Evolutionary conservation across 2,113 vertebrate species (phyloP).

Genomic region (Dasyprocta punctata): DNA sequence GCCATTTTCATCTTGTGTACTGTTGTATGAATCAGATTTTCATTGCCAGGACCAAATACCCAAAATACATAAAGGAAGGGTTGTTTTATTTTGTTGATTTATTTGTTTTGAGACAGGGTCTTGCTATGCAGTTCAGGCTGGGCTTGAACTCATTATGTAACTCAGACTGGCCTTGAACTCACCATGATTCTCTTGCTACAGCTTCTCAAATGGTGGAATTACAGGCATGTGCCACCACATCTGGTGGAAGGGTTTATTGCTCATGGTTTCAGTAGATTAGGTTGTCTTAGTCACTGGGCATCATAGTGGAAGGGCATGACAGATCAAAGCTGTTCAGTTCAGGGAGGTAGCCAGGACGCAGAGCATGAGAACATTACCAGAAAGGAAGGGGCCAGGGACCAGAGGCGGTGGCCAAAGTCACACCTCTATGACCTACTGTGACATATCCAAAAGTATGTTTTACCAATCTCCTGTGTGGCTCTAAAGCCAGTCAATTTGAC

Average conservation of each 20-base stretch:
- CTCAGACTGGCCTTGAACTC: background rate
- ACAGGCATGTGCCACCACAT: background rate
- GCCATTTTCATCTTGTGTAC: conserved; percentile 34
- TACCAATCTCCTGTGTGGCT: background rate
- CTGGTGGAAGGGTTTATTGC: background rate
- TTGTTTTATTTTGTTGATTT: background rate
- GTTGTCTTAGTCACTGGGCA: background rate
- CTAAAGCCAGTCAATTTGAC: background rate
- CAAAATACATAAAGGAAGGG: background rate
- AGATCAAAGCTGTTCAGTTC: background rate
- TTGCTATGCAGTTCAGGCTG: background rate
- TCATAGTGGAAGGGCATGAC: background rate
- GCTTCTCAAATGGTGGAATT: background rate
- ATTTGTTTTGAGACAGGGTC: background rate
- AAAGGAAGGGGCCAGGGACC: background rate
- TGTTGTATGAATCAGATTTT: background rate
- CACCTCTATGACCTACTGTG: background rate
- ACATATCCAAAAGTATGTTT: background rate
- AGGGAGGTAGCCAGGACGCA: background rate
- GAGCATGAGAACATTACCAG: background rate
- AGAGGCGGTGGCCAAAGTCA: background rate
- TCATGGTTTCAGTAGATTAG: background rate
- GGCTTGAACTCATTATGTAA: background rate
- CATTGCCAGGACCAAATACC: background rate
- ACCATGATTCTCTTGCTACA: background rate